A percentile compares a stretch with the other conserved stretches of the same genome.
phyloP scores from a whole-genome alignment of 2,888 invertebrate genomes.

The Helobdella robusta region DNA sequence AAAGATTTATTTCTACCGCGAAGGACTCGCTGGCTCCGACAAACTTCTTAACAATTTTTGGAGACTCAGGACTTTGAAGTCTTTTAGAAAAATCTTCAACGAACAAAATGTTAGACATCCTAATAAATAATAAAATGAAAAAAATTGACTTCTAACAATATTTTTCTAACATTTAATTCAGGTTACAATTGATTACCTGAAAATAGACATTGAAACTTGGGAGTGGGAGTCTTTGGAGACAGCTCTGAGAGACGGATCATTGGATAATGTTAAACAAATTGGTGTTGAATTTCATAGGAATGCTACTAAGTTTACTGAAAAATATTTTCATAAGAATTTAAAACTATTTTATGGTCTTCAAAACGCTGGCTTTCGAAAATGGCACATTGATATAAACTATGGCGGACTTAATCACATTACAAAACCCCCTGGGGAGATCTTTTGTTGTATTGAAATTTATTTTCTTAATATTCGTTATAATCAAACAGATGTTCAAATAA shows the following conservation, averaged over 20 bases:
- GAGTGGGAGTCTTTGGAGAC: too few relatives aligned
- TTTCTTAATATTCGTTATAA: too few relatives aligned
- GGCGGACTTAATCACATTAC: too few relatives aligned
- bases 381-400: background rate
- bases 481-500: too few relatives aligned
- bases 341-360: background rate
- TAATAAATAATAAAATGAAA: too few relatives aligned
- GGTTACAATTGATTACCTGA: background rate
- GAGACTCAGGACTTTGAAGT: background rate
- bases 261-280: background rate
- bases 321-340: too few relatives aligned
- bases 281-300: conserved; percentile 1
- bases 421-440: too few relatives aligned
- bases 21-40: background rate
- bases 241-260: background rate
- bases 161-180: too few relatives aligned
- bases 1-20: background rate
- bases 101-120: background rate
- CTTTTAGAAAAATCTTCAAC: background rate
- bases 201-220: conserved; percentile 7
- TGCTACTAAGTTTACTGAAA: too few relatives aligned
- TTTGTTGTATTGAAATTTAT: too few relatives aligned
- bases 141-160: too few relatives aligned
- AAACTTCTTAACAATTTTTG: background rate
- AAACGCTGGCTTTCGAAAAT: conserved; percentile 10